Evolutionary conservation across 2,113 vertebrate species (phyloP).

Genomic region (Hippocampus guttulatus): DNA sequence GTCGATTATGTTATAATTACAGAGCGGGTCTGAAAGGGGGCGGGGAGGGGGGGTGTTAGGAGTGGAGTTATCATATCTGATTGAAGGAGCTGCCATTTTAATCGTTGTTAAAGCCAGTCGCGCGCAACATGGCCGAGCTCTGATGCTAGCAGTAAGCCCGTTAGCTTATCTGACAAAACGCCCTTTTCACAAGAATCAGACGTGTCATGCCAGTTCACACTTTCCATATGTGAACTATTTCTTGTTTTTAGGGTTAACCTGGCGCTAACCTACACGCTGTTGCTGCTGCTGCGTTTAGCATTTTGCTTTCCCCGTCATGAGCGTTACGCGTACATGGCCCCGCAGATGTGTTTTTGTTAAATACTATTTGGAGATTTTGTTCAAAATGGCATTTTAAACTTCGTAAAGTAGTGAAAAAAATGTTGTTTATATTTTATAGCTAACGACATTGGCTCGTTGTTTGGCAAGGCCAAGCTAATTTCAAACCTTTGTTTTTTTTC

Average conservation of each 20-base stretch:
- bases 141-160: neutral
- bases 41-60: neutral
- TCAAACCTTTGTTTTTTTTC: neutral
- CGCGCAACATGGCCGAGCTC: neutral
- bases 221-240: neutral
- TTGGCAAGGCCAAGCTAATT: neutral
- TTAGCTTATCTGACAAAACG: neutral
- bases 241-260: neutral
- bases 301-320: neutral
- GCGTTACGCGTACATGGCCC: neutral
- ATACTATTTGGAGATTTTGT: neutral
- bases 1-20: neutral
- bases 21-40: no score
- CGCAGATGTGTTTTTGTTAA: neutral
- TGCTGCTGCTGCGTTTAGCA: neutral
- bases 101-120: neutral
- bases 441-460: no score
- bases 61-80: neutral
- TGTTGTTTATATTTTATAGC: neutral
- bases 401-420: neutral
- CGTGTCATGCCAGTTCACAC: neutral
- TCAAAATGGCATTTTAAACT: neutral
- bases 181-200: neutral
- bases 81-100: neutral
- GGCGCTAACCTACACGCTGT: neutral